Evolutionary conservation across 2,113 vertebrate species (phyloP).

Genomic region (Rhinolophus ferrumequinum): DNA sequence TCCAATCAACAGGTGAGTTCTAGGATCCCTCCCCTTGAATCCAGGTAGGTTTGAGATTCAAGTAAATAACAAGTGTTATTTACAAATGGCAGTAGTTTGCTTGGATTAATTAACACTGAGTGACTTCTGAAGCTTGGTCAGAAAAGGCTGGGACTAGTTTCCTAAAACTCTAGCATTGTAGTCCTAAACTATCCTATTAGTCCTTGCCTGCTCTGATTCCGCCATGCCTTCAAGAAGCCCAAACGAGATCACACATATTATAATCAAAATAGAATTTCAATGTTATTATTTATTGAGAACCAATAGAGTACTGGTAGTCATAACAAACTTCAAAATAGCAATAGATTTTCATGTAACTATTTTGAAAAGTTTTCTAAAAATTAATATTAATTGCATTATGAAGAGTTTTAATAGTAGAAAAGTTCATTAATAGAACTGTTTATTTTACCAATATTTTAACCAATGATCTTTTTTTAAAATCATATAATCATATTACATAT

Average conservation of each 20-base stretch:
- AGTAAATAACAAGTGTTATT: neutral
- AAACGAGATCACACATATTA: neutral
- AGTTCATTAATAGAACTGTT: conserved; percentile 1
- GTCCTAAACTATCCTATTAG: neutral
- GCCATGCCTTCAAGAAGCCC: neutral
- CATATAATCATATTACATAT: neutral
- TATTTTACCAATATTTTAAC: conserved; percentile 44
- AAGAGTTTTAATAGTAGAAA: conserved; percentile 52
- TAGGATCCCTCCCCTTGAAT: neutral
- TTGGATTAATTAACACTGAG: neutral
- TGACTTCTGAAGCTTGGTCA: neutral
- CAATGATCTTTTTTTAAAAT: conserved; percentile 20
- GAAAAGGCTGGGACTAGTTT: neutral
- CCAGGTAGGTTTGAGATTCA: neutral
- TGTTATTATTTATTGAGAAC: conserved; percentile 38
- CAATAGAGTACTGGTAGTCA: neutral
- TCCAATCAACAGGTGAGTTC: neutral
- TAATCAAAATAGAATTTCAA: conserved; percentile 20
- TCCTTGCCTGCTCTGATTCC: neutral
- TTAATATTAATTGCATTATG: conserved; percentile 17
- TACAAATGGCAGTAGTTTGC: neutral
- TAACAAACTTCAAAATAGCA: neutral
- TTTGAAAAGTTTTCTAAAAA: neutral
- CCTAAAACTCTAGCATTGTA: neutral
- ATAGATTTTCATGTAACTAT: neutral